Evolutionary conservation across 1,140 invertebrate genomes (phyloP), one percentile per base, ranked within the genome.

Genomic region (Panonychus citri): DNA sequence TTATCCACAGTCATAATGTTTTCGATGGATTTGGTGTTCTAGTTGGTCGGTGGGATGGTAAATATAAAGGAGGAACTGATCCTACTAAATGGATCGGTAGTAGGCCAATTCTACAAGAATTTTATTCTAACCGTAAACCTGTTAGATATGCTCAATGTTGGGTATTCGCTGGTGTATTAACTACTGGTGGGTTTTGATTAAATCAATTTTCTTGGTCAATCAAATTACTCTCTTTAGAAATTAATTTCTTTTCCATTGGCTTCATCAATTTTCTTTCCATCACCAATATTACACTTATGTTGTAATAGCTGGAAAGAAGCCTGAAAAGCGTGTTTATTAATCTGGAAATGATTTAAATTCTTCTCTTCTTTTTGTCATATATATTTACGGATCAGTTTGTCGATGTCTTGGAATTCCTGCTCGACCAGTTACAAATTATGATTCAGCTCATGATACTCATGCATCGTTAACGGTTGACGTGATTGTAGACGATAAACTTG

Each of bases 101-200:
- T 43, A 72, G 76, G 3, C 71, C 73, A 13, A 81, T 81, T 61
- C 63, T 81, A 12, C 71, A 76, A 53, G 65, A 80, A 61, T 81
- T 74, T 65, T 67, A 78, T 51, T 71, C 74, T 55, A 76, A 71
- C 0, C 69, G 74, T 63, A 64, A 70, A 57, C 70, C 77, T 10
- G 81, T 83, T 15, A 75, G 75, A 25, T 84, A 78, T 64, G 81
- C 80, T 2, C 81, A 83, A 64, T 84, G 81, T 65, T 84, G 80
- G 80, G 80, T 83, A 0, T 83, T 82, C 63, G 76, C 80, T 46
- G 81, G 78, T 19, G 74, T 83, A 15, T 69, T 77, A 12, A 81
- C 77, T 30, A 78, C 78, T 62, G 73, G 81, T 73, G 67, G 70
- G n/a, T n/a, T n/a, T n/a, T n/a, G n/a, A n/a, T n/a, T n/a, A n/a